These are phyloP conservation scores for Venustoraphidia nigricollis DNA, from an alignment of 2,888 invertebrate species.

Conservation along the genomic window DNA sequence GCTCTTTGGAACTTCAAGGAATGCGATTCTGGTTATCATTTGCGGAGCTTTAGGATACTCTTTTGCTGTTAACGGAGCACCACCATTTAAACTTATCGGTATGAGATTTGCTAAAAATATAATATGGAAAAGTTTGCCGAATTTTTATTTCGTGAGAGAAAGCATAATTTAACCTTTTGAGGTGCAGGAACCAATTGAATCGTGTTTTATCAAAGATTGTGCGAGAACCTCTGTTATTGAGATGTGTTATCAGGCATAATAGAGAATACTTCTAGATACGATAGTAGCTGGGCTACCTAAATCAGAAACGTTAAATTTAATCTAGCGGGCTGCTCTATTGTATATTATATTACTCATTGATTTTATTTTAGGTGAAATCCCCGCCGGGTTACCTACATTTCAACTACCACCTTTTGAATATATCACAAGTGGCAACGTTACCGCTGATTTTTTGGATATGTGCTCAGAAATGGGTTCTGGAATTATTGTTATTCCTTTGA, in stretches of 20 bases:
- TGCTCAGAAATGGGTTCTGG: slow-evolving; percentile 69
- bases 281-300: too few species aligned
- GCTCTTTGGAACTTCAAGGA: slow-evolving; percentile 66
- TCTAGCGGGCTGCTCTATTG: too few species aligned
- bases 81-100: slow-evolving; percentile 59
- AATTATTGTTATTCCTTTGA: slow-evolving; percentile 69
- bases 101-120: slow-evolving; percentile 12
- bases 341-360: slow-evolving; percentile 1
- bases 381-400: slow-evolving; percentile 55
- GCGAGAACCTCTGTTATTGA: too few species aligned
- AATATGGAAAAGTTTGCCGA: neutral
- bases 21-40: slow-evolving; percentile 67
- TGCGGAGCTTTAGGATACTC: slow-evolving; percentile 56
- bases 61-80: slow-evolving; percentile 33
- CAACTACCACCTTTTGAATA: slow-evolving; percentile 26
- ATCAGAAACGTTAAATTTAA: too few species aligned
- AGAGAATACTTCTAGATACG: too few species aligned
- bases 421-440: slow-evolving; percentile 33
- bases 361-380: slow-evolving; percentile 41
- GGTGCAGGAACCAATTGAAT: neutral
- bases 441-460: slow-evolving; percentile 50
- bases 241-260: too few species aligned
- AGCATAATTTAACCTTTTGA: neutral
- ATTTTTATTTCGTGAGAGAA: neutral
- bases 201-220: neutral